Base-by-base conservation (phyloP, 1,140 invertebrate genomes). In the Oppia nitens region DNA sequence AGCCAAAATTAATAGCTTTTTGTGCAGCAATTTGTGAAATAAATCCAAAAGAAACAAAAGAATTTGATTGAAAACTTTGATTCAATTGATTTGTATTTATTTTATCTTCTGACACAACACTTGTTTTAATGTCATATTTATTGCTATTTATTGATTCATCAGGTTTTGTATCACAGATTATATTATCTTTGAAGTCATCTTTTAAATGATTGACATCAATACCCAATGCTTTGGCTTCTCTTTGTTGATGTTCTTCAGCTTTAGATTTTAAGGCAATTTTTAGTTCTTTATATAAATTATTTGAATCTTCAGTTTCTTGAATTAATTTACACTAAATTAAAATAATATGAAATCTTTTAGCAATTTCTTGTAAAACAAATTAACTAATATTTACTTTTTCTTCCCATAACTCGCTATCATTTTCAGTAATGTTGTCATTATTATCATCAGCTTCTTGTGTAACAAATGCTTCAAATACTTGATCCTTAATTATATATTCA, bases 401-500 rank as follows among this genome's bases (percentile, higher is more conserved):
- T 53, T 53, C 12, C 51, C n/a, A 50, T 20, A 28, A 21, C 24
- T 55, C 24, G 21, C n/a, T 20, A n/a, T 51, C 27, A n/a, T 51
- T 14, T 25, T 26, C 23, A 9, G 26, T 20, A 20, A 6, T 9
- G 1, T 28, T 2, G 17, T 9, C 9, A 11, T 20, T 26, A 40
- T 57, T 48, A 17, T 57, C 17, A 11, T 57, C 56, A 24, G 9
- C 12, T 28, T 57, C n/a, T 21, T 9, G 17, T 14, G 51, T 6
- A 12, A 57, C 50, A 57, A 20, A 57, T n/a, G 56, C 56, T 50
- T 57, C 56, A 32, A 57, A 57, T 9, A 57, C 56, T 57, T 57
- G 17, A 50, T 57, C 56, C 32, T 48, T 25, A 17, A 47, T n/a
- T 27, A 57, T 23, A 21, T 9, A 50, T 4, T 50, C 17, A 17